Conservation (phyloP, 2,113 vertebrate species). For the Lichenostomus cassidix region DNA sequence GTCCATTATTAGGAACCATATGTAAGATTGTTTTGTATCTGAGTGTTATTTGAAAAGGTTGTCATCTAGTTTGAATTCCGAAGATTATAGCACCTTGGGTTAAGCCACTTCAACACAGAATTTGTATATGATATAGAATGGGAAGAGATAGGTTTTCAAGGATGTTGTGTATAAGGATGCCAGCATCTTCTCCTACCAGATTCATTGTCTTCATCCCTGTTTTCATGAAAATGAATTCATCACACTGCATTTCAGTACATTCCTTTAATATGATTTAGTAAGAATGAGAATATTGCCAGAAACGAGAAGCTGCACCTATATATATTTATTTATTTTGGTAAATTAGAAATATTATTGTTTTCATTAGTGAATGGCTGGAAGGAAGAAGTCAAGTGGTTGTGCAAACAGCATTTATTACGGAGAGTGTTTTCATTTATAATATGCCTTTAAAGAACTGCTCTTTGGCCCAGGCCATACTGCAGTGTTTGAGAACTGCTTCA, state of each 20-base stretch:
- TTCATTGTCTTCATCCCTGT: background rate
- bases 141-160: background rate
- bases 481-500: background rate
- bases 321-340: conserved; percentile 36
- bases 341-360: conserved; percentile 53
- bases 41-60: background rate
- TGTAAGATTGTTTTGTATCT: background rate
- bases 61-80: background rate
- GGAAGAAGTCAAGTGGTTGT: conserved; percentile 6
- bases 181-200: background rate
- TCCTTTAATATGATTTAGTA: background rate
- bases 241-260: background rate
- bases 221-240: conserved; percentile 20
- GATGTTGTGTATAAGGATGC: background rate
- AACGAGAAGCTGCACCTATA: background rate
- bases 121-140: background rate
- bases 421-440: background rate
- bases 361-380: conserved; percentile 29
- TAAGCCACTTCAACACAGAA: background rate
- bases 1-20: background rate
- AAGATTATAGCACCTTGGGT: background rate
- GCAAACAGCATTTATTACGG: background rate
- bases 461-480: background rate
- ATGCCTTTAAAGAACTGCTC: background rate
- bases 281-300: conserved; percentile 4